phyloP scores from a whole-genome alignment of 1,140 invertebrate genomes.

The Onthophagus taurus region DNA sequence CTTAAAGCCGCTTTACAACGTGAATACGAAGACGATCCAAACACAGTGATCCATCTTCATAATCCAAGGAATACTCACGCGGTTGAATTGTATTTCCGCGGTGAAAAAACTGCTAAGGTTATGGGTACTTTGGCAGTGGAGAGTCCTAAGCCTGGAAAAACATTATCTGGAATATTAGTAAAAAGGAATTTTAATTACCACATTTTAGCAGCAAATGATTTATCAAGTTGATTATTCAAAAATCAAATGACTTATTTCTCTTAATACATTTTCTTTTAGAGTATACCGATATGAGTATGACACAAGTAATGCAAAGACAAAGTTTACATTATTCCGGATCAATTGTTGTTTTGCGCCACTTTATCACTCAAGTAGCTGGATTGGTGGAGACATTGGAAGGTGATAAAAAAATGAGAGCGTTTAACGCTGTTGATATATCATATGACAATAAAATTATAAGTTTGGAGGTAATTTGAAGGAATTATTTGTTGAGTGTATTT shows the following conservation, averaged over 20 bases:
- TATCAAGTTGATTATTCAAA: slow-evolving; percentile 67
- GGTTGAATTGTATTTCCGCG: slow-evolving; percentile 88
- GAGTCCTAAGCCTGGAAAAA: slow-evolving; percentile 65
- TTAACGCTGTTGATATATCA: slow-evolving; percentile 70
- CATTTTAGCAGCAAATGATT: slow-evolving; percentile 80
- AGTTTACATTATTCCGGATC: slow-evolving; percentile 81
- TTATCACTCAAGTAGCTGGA: slow-evolving; percentile 62
- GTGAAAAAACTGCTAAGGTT: slow-evolving; percentile 96
- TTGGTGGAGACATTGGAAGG: slow-evolving; percentile 62
- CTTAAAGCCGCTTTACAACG: slow-evolving; percentile 88
- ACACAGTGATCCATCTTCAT: slow-evolving; percentile 83
- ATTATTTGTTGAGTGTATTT: not conserved
- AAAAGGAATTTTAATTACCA: slow-evolving; percentile 99
- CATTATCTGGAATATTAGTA: slow-evolving; percentile 87
- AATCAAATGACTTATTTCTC: not conserved
- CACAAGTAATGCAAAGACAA: slow-evolving; percentile 82
- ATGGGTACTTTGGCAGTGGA: slow-evolving; percentile 86
- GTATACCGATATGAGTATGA: slow-evolving; percentile 93
- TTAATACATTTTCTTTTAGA: slow-evolving; percentile 45
- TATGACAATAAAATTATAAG: slow-evolving; percentile 78
- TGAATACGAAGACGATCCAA: slow-evolving; percentile 87
- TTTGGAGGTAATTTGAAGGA: slow-evolving; percentile 56
- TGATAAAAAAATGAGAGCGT: slow-evolving; percentile 64
- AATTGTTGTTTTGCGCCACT: slow-evolving; percentile 66
- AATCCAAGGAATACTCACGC: slow-evolving; percentile 94